These are phyloP conservation scores for Pygoscelis antarcticus DNA, from an alignment of 2,113 vertebrate species.

Conservation along the genomic window DNA sequence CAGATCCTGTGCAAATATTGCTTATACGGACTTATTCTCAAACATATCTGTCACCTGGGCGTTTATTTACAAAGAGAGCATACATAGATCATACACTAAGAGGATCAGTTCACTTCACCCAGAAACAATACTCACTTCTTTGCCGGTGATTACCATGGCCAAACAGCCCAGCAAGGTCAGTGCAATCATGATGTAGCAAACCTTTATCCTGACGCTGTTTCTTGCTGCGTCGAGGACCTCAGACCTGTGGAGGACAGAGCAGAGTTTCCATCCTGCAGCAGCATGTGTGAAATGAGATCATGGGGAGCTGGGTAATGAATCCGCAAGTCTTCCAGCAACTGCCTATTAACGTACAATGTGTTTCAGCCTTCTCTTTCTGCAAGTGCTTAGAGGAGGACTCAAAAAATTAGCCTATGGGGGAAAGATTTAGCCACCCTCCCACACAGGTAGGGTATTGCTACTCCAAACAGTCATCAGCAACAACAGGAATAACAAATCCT, in stretches of 20 bases:
- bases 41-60: neutral
- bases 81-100: accelerated
- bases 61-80: neutral
- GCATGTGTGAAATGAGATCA: neutral
- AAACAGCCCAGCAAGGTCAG: slow-evolving; percentile 52
- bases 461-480: neutral
- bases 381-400: neutral
- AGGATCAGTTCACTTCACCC: neutral
- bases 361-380: neutral
- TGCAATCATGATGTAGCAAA: slow-evolving; percentile 62
- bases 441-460: neutral
- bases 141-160: slow-evolving; percentile 52
- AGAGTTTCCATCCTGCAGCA: neutral
- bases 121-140: slow-evolving; percentile 28
- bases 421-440: neutral
- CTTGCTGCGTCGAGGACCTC: neutral
- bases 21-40: neutral
- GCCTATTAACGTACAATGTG: neutral
- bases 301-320: neutral
- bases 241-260: neutral
- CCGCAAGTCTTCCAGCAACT: neutral
- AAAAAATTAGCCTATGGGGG: neutral
- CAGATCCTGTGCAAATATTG: neutral
- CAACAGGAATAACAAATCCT: neutral
- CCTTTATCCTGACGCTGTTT: slow-evolving; percentile 32